Evolutionary conservation across 2,113 vertebrate species (phyloP).

Genomic region (Calyptommatus sinebrachiatus): DNA sequence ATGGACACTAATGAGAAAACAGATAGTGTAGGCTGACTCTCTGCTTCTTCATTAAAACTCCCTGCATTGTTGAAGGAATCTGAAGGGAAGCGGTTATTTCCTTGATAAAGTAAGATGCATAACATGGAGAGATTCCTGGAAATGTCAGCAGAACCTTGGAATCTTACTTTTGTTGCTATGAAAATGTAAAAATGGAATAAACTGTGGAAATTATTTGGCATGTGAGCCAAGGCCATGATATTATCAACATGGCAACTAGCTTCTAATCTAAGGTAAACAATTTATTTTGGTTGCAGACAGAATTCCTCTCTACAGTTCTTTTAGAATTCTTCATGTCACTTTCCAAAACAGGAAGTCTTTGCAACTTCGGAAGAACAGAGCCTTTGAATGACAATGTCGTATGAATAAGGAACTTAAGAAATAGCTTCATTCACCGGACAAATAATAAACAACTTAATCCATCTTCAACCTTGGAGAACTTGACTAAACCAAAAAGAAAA

Average conservation of each 20-base stretch:
- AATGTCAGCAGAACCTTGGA: neutral
- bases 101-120: accelerated
- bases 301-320: neutral
- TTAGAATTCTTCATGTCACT: neutral
- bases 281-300: neutral
- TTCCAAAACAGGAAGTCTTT: neutral
- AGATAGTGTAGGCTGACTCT: neutral
- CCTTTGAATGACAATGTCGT: neutral
- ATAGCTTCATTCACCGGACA: too few species aligned
- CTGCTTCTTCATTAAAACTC: neutral
- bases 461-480: too few species aligned
- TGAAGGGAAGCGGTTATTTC: neutral
- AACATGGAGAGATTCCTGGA: neutral
- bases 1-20: slow-evolving; percentile 12
- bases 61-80: neutral
- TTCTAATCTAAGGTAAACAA: neutral
- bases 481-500: too few species aligned
- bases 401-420: neutral
- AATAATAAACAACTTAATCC: too few species aligned
- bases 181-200: neutral
- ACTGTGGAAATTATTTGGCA: neutral
- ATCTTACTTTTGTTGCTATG: neutral
- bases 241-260: neutral
- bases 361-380: neutral
- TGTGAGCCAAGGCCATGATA: neutral